These are phyloP conservation scores for Toxotes chatareus DNA, from an alignment of 2,113 vertebrate species.

Conservation along the genomic window DNA sequence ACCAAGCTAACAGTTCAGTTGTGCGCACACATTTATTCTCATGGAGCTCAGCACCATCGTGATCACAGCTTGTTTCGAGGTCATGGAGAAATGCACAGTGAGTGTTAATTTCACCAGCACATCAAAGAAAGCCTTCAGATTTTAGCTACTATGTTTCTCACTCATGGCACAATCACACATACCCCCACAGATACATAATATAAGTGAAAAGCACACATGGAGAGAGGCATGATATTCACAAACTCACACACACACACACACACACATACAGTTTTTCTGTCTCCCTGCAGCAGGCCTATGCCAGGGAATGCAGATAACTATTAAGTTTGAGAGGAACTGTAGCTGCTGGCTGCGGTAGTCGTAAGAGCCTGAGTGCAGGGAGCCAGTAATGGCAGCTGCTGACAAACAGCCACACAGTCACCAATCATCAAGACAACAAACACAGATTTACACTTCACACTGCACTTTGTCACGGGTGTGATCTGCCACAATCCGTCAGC, in stretches of 20 bases:
- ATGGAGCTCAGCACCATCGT: constrained; percentile 20
- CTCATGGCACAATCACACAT: not conserved
- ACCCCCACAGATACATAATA: not conserved
- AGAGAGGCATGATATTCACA: not conserved
- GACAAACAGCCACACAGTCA: constrained; percentile 48
- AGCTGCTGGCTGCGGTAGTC: constrained; percentile 23
- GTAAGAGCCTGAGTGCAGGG: not conserved
- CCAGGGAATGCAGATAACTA: constrained; percentile 38
- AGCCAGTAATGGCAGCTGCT: constrained; percentile 39
- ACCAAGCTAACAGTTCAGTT: not conserved
- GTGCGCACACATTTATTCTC: constrained; percentile 22
- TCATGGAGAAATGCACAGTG: constrained; percentile 19
- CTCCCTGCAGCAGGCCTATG: not conserved
- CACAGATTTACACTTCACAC: constrained; percentile 53
- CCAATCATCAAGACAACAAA: constrained; percentile 56
- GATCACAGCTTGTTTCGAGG: constrained; percentile 28
- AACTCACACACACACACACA: not conserved
- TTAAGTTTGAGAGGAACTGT: constrained; percentile 39
- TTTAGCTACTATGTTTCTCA: not conserved
- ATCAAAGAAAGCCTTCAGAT: constrained; percentile 20
- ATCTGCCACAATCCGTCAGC: constrained; percentile 40
- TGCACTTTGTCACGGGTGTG: constrained; percentile 47
- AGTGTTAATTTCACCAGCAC: constrained; percentile 17
- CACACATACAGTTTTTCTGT: not conserved
- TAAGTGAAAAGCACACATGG: constrained; percentile 7